These are phyloP conservation scores for Hippasteria phrygiana DNA, from an alignment of 53 echinoderm and acorn worm genomes.

Conservation along the genomic window DNA sequence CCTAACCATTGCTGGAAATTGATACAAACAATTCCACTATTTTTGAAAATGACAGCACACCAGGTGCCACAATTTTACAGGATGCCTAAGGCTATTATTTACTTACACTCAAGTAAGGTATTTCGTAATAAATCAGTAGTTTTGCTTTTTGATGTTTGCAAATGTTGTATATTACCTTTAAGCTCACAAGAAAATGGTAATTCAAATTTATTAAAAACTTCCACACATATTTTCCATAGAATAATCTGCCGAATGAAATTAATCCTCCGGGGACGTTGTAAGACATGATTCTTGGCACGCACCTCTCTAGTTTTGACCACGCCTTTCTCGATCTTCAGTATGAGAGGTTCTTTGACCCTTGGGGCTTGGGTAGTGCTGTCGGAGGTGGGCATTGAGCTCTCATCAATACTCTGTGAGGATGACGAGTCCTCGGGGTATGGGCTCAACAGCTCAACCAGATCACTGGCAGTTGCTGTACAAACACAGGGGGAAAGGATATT, in stretches of 20 bases:
- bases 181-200: too few relatives aligned
- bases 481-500: not conserved
- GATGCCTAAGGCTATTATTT: too few relatives aligned
- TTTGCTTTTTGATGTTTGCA: too few relatives aligned
- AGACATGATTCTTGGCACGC: not conserved
- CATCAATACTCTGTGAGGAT: constrained; percentile 52
- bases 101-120: too few relatives aligned
- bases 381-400: constrained; percentile 9
- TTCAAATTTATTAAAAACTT: too few relatives aligned
- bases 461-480: constrained; percentile 59
- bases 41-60: too few relatives aligned
- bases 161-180: too few relatives aligned
- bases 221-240: not conserved
- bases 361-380: constrained; percentile 7
- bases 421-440: constrained; percentile 53
- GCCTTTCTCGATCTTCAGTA: constrained; percentile 50
- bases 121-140: too few relatives aligned
- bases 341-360: constrained; percentile 55
- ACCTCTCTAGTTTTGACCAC: constrained; percentile 51
- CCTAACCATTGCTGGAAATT: too few relatives aligned
- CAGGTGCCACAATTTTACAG: too few relatives aligned
- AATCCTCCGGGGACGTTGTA: not conserved
- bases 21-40: too few relatives aligned
- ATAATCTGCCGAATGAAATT: not conserved
- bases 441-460: constrained; percentile 55